Evolutionary conservation across 1,140 invertebrate species (phyloP).

Genomic region (Microplitis mediator): DNA sequence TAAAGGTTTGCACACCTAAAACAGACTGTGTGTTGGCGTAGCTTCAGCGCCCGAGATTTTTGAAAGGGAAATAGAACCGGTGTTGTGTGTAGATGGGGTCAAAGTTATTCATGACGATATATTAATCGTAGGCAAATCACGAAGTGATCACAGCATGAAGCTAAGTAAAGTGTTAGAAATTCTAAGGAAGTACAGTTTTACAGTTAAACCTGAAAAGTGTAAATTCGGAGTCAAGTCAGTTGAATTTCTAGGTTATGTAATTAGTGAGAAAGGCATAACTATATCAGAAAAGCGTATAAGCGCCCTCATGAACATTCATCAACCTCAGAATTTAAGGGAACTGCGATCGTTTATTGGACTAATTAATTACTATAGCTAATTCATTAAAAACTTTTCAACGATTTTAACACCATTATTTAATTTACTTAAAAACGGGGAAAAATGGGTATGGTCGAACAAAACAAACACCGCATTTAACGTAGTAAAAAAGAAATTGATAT

Average conservation of each 20-base stretch:
- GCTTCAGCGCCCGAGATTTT: constrained; percentile 9
- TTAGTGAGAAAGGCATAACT: neutral
- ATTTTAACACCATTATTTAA: no score
- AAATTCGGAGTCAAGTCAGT: neutral
- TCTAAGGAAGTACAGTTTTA: neutral
- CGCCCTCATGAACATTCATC: no score
- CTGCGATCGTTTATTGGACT: no score
- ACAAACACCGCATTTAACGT: neutral
- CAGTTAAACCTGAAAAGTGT: constrained; percentile 8
- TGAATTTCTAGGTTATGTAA: constrained; percentile 3
- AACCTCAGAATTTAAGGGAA: no score
- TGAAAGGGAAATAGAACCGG: neutral
- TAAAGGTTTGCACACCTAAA: neutral
- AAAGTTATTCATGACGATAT: constrained; percentile 2
- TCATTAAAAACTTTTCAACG: no score
- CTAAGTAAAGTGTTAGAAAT: neutral
- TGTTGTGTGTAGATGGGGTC: neutral
- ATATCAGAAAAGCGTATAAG: no score
- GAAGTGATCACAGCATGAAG: neutral
- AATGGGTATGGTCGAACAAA: neutral
- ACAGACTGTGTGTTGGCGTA: constrained; percentile 10
- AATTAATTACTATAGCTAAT: no score
- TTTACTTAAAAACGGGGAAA: neutral
- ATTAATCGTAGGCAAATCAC: neutral
- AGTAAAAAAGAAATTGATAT: neutral